These are phyloP conservation scores for Semaprochilodus insignis DNA, from an alignment of 2,797 vertebrate genomes.

Conservation along the genomic window DNA sequence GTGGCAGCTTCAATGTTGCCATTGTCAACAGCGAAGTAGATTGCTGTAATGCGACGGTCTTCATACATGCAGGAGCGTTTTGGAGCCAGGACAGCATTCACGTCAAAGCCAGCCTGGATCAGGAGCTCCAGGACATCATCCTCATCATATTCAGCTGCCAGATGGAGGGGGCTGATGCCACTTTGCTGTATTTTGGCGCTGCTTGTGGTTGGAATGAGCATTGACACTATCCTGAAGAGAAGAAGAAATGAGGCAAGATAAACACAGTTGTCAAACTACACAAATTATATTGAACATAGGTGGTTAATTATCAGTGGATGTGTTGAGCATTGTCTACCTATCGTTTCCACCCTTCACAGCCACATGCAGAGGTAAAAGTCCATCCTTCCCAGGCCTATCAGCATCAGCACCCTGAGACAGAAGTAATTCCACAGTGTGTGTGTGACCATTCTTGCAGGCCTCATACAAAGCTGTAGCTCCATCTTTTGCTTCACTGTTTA, in stretches of 20 bases:
- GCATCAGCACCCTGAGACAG: conserved; percentile 81
- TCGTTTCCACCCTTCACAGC: conserved; percentile 82
- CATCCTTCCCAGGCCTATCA: conserved; percentile 84
- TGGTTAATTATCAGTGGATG: too few species aligned
- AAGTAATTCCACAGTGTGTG: conserved; percentile 78
- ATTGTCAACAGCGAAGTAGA: conserved; percentile 87
- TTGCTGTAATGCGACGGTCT: conserved; percentile 83
- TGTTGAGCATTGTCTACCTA: conserved; percentile 68
- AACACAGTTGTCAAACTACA: not conserved
- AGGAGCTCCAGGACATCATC: conserved; percentile 84
- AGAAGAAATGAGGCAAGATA: not conserved
- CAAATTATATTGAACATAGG: conserved; percentile 4
- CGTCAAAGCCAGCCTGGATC: conserved; percentile 83
- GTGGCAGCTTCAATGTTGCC: conserved; percentile 81
- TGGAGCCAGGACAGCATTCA: conserved; percentile 84
- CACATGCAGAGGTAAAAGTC: conserved; percentile 82
- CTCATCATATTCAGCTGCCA: conserved; percentile 85
- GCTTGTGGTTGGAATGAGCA: conserved; percentile 86
- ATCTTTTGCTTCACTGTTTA: conserved; percentile 86
- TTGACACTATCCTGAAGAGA: conserved; percentile 79
- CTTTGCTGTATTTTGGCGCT: conserved; percentile 76
- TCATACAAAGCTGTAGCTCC: conserved; percentile 83
- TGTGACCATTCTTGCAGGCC: conserved; percentile 84
- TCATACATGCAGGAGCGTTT: conserved; percentile 85
- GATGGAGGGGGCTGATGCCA: conserved; percentile 89